phyloP scores from a whole-genome alignment of 1,140 invertebrate species.

The Anagrus nilaparvatae region DNA sequence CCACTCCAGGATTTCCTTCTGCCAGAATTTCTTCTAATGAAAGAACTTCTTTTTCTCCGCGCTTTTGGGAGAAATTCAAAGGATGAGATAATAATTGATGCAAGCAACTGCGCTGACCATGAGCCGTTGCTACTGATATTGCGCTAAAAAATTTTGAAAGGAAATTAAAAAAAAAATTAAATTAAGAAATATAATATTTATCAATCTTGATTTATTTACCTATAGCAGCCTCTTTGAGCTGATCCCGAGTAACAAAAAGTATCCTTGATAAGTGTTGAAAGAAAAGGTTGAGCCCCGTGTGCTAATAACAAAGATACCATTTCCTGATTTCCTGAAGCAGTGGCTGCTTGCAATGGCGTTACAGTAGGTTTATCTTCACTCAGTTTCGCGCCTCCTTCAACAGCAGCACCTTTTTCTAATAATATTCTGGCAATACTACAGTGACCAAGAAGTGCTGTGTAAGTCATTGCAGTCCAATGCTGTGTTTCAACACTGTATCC shows the following conservation, averaged over 20 bases:
- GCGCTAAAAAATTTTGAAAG: constrained; percentile 47
- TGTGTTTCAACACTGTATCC: constrained; percentile 60
- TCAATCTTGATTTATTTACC: constrained; percentile 30
- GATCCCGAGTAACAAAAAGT: constrained; percentile 74
- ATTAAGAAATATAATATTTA: background rate
- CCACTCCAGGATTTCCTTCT: constrained; percentile 50
- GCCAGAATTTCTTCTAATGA: constrained; percentile 84
- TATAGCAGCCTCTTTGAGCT: constrained; percentile 72
- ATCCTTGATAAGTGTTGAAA: constrained; percentile 73
- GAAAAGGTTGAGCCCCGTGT: constrained; percentile 76
- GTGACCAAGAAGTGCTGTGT: constrained; percentile 52
- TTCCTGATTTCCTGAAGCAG: constrained; percentile 70
- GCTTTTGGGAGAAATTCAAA: constrained; percentile 48
- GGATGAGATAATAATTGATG: constrained; percentile 72
- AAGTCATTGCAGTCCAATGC: constrained; percentile 68
- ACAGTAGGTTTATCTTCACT: constrained; percentile 77
- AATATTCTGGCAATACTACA: constrained; percentile 50
- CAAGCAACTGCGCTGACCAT: constrained; percentile 67
- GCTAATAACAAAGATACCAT: constrained; percentile 68
- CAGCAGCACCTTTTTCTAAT: constrained; percentile 68
- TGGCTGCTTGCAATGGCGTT: constrained; percentile 76
- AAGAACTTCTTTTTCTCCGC: constrained; percentile 61
- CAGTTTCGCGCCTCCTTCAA: constrained; percentile 71
- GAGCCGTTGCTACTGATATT: constrained; percentile 76
- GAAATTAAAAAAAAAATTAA: constrained; percentile 4